Base-by-base conservation (phyloP, 2,888 invertebrate species). In the Cataglyphis rosenhaueri region DNA sequence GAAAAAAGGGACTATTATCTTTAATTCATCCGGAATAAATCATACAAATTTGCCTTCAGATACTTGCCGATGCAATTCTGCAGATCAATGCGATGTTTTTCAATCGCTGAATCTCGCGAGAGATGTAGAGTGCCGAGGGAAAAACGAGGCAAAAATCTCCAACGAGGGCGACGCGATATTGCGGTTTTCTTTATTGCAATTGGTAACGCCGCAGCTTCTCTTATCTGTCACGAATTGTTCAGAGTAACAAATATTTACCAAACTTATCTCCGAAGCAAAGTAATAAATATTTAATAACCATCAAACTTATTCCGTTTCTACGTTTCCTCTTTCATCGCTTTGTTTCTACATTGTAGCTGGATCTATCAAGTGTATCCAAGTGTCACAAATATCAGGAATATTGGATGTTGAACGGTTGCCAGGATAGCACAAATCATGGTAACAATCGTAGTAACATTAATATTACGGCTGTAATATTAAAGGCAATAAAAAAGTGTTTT, bases 231-330 rank as follows among this genome's bases (percentile, higher is more conserved):
- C 68, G 64, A 15, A 84, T 75, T 62, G 55, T 48, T 62, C 85
- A 85, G 64, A 82, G 86, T 88, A 89, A 87, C 87, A 90, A 90
- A 86, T 90, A 89, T 91, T 92, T 92, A 91, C 87, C 86, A 91
- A 92, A 92, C 90, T 92, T 92, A 90, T 92, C 32, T 21, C 48
- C 21, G 74, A 86, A 62, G 83, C 85, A 85, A 59, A 83, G 86
- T 88, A 89, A 87, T 87, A 90, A 90, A 86, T 90, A 89, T 91
- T 92, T 92, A 91, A 92, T 92, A 92, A 92, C 87, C 86, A 92
- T 87, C 86, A 91, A 92, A 92, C 90, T 92, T 92, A 90, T 92
- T 91, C 91, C 88, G 91, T 92, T 91, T 91, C 86, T 85, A 68
- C 55, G 74, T 55, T 82, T 85, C 70, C 75, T 74, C 78, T 74